These are phyloP conservation scores for Monopterus albus DNA, from an alignment of 2,113 vertebrate species.

Conservation along the genomic window DNA sequence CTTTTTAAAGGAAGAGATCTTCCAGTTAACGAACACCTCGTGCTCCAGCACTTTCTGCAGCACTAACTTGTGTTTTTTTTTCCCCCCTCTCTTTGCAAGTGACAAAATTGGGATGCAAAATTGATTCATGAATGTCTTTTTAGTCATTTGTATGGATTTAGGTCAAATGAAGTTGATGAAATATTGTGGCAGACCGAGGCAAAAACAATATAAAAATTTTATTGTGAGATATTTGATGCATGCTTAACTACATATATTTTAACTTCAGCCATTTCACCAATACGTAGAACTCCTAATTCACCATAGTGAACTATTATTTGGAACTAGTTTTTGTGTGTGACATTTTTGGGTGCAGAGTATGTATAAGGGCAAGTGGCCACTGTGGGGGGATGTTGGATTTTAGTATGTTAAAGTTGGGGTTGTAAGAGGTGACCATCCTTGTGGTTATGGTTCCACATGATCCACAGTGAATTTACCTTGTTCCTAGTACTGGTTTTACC, in stretches of 20 bases:
- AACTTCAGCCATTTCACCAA: background rate
- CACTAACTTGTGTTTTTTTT: conserved; percentile 32
- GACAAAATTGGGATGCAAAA: conserved; percentile 62
- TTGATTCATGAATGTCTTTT: conserved; percentile 41
- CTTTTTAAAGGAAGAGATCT: conserved; percentile 75
- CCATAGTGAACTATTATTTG: no score
- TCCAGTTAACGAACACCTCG: conserved; percentile 75
- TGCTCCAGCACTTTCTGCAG: conserved; percentile 44
- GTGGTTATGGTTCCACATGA: background rate
- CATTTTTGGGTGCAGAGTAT: no score
- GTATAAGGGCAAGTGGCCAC: no score
- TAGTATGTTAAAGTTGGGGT: background rate
- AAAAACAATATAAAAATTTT: conserved; percentile 41
- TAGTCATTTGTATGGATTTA: conserved; percentile 59
- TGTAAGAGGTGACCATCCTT: background rate
- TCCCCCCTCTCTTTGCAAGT: conserved; percentile 20
- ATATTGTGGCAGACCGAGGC: conserved; percentile 37
- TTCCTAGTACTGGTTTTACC: background rate
- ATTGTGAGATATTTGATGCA: background rate
- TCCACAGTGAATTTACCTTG: background rate
- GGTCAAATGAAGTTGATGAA: conserved; percentile 66
- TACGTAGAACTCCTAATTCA: no score
- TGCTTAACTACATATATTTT: conserved; percentile 2
- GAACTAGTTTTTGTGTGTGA: no score
- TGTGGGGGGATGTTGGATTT: no score